Evolutionary conservation across 2,113 vertebrate genomes (phyloP).

Genomic region (Solenodon paradoxus): DNA sequence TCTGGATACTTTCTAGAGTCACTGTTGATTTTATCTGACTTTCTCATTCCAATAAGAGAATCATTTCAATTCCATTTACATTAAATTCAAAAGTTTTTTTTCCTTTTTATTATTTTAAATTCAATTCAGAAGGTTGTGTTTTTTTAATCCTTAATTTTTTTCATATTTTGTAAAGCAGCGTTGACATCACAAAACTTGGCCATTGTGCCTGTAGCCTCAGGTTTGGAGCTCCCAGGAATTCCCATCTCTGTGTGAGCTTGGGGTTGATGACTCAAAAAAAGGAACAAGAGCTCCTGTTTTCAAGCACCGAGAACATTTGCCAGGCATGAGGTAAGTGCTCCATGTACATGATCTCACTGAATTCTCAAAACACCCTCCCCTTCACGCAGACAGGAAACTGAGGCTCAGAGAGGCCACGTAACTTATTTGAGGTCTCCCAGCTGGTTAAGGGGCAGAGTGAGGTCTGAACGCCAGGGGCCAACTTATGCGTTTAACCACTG

Average conservation of each 20-base stretch:
- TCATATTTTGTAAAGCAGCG: constrained; percentile 54
- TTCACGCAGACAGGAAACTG: neutral
- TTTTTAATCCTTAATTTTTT: constrained; percentile 64
- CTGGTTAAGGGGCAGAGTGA: neutral
- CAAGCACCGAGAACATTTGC: neutral
- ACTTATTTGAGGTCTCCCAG: neutral
- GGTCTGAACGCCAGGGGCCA: neutral
- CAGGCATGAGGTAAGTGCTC: neutral
- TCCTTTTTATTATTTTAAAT: constrained; percentile 67
- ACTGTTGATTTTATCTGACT: constrained; percentile 64
- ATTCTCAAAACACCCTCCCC: neutral
- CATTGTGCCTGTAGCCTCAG: neutral
- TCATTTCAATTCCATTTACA: constrained; percentile 57
- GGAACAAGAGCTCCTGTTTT: neutral
- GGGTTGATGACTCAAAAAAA: neutral
- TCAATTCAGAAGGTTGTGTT: constrained; percentile 54
- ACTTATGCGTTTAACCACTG: neutral
- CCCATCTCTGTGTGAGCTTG: neutral
- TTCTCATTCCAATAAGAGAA: constrained; percentile 59
- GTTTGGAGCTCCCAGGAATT: neutral
- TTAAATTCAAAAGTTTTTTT: constrained; percentile 63
- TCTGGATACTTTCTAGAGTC: constrained; percentile 60
- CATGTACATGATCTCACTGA: neutral
- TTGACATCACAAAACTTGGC: constrained; percentile 50
- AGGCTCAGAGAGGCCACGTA: neutral